Evolutionary conservation across 2,113 vertebrate species (phyloP).

Genomic region (Muscicapa adusta): DNA sequence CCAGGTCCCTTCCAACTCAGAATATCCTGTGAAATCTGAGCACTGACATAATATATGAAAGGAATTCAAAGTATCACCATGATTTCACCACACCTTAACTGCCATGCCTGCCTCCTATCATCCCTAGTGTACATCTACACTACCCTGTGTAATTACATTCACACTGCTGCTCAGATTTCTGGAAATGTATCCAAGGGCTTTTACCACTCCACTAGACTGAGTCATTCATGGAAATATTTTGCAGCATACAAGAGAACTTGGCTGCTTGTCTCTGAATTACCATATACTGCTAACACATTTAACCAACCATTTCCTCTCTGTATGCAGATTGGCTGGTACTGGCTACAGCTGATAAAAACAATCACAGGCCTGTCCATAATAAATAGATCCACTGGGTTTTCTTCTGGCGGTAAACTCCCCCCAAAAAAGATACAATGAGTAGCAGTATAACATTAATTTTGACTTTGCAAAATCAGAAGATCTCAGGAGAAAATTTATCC

Average conservation of each 20-base stretch:
- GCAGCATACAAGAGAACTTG: neutral
- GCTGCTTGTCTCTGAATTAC: neutral
- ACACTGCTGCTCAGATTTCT: neutral
- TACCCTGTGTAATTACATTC: neutral
- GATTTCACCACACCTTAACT: neutral
- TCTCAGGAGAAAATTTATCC: neutral
- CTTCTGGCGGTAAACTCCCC: neutral
- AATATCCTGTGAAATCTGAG: neutral
- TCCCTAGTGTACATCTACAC: neutral
- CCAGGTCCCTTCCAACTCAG: neutral
- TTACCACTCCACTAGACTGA: neutral
- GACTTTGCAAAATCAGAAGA: neutral
- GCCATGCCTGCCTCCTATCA: neutral
- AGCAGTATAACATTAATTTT: neutral
- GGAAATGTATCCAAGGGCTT: neutral
- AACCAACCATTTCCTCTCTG: neutral
- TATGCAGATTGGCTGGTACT: neutral
- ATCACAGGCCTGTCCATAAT: neutral
- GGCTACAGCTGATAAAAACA: neutral
- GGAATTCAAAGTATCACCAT: neutral
- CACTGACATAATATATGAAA: neutral
- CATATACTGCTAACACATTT: neutral
- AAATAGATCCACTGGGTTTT: neutral
- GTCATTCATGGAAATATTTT: constrained; percentile 29
- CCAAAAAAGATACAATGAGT: neutral